Evolutionary conservation across 2,113 vertebrate genomes (phyloP).

Genomic region (Phocoena phocoena): DNA sequence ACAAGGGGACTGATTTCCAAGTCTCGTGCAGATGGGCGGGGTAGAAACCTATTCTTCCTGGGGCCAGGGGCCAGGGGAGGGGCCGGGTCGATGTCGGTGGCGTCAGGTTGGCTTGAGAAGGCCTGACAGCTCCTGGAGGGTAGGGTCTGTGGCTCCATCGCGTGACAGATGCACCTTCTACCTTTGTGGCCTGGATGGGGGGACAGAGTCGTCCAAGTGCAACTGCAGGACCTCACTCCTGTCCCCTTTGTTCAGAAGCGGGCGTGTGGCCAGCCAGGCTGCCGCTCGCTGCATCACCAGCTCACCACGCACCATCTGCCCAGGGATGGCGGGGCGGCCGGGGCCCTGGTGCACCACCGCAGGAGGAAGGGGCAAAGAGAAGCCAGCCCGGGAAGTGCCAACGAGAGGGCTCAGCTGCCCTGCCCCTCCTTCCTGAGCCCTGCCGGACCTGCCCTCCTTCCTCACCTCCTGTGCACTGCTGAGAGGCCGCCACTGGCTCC

Average conservation of each 20-base stretch:
- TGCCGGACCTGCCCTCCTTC: not conserved
- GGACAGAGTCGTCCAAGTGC: not conserved
- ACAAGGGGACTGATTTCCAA: not conserved
- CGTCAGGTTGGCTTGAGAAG: not conserved
- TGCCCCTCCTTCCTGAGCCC: not conserved
- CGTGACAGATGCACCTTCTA: not conserved
- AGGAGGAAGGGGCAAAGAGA: not conserved
- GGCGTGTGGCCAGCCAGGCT: not conserved
- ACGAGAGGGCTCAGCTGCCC: accelerated
- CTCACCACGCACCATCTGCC: accelerated
- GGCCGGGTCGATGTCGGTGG: not conserved
- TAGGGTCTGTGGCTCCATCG: not conserved
- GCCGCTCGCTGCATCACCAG: too few species aligned
- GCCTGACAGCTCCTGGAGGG: not conserved
- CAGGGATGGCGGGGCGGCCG: not conserved
- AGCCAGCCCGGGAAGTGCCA: not conserved
- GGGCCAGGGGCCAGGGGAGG: not conserved
- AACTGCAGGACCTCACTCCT: not conserved
- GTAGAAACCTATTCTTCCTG: not conserved
- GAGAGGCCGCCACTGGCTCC: not conserved
- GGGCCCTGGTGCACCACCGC: too few species aligned
- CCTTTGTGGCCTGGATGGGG: not conserved
- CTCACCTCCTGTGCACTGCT: not conserved
- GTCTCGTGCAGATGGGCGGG: not conserved
- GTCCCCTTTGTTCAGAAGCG: not conserved